Conservation (phyloP, 2,797 vertebrate species). For the Aythya fuligula region DNA sequence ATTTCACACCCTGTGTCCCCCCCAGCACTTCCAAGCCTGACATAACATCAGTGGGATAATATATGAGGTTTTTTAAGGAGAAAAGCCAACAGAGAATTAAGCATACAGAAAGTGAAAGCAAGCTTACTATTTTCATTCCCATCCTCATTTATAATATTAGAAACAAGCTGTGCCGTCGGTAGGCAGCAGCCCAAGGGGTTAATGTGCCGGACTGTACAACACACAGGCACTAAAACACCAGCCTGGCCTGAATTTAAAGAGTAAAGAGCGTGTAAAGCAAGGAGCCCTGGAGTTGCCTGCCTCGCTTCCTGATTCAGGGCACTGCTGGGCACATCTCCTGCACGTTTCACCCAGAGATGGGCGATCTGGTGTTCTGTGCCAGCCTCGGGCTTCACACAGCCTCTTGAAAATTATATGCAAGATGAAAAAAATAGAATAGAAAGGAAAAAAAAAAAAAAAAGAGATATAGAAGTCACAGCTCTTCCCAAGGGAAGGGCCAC, state of each 20-base stretch:
- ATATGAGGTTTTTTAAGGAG: neutral
- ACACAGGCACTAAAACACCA: neutral
- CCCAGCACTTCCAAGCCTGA: neutral
- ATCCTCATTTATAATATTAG: neutral
- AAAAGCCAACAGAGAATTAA: neutral
- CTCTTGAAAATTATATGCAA: neutral
- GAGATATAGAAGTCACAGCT: neutral
- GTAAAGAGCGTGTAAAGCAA: neutral
- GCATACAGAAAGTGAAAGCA: neutral
- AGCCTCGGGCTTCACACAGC: neutral
- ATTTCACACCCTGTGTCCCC: neutral
- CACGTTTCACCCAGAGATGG: neutral
- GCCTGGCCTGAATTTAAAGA: neutral
- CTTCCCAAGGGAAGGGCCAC: neutral
- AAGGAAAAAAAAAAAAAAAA: neutral
- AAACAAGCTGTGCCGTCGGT: neutral
- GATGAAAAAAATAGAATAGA: rapidly evolving
- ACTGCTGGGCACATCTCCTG: neutral
- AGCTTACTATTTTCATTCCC: neutral
- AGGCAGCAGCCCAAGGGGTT: neutral
- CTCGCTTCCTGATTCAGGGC: neutral
- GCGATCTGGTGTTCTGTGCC: neutral
- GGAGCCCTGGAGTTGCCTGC: neutral
- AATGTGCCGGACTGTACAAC: neutral
- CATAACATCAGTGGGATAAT: neutral